Evolutionary conservation across 2,888 invertebrate genomes (phyloP).

Genomic region (Lomographa bimaculata): DNA sequence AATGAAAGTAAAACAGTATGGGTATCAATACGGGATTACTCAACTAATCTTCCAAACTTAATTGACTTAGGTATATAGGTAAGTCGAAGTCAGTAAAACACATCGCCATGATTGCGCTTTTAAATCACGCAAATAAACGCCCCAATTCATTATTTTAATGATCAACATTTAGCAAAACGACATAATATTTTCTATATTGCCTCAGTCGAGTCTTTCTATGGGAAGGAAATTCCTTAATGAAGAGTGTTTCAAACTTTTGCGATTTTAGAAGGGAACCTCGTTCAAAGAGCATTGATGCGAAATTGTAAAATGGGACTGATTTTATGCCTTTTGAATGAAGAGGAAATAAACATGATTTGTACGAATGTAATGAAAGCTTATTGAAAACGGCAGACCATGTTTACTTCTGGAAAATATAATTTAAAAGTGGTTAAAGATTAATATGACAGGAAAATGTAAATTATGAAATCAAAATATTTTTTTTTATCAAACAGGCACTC

Average conservation of each 20-base stretch:
- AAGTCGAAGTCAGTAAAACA: conserved; percentile 5
- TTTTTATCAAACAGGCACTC: too few species aligned
- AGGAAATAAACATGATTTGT: conserved; percentile 14
- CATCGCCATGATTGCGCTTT: conserved; percentile 13
- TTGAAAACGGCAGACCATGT: too few species aligned
- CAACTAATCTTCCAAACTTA: conserved; percentile 1
- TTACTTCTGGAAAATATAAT: too few species aligned
- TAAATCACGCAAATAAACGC: conserved; percentile 24
- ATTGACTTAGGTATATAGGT: too few species aligned
- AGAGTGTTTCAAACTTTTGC: conserved; percentile 43
- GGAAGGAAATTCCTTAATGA: conserved; percentile 43
- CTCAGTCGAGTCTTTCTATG: conserved; percentile 26
- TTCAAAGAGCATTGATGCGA: conserved; percentile 35
- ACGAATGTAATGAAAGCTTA: too few species aligned
- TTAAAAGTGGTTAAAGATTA: too few species aligned
- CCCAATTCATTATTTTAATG: conserved; percentile 43
- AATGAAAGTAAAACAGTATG: too few species aligned
- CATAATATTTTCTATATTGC: conserved; percentile 39
- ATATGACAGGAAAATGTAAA: too few species aligned
- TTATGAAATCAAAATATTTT: too few species aligned
- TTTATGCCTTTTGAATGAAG: conserved; percentile 24
- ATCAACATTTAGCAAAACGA: conserved; percentile 32
- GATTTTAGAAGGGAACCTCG: conserved; percentile 32
- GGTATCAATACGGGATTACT: too few species aligned
- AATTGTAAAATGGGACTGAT: conserved; percentile 30